Conservation (phyloP, 2,797 vertebrate species). For the Miichthys miiuy region DNA sequence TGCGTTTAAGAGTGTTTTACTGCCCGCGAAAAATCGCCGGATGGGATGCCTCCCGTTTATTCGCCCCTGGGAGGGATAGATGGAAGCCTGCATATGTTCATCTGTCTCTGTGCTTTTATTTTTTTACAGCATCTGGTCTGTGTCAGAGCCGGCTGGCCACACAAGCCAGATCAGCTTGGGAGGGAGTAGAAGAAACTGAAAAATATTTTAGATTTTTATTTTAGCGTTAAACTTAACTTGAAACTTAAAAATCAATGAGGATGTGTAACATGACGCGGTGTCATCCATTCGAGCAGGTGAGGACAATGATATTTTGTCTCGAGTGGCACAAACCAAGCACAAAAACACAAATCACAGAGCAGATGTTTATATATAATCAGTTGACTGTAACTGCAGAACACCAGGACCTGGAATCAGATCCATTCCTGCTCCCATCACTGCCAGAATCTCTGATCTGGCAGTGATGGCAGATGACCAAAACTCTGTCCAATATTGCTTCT, state of each 20-base stretch:
- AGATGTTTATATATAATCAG: not conserved
- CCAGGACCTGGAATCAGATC: not conserved
- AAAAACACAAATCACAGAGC: not conserved
- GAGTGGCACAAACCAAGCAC: not conserved
- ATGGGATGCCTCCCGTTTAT: slow-evolving; percentile 38
- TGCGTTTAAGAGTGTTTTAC: slow-evolving; percentile 54
- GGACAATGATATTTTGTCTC: not conserved
- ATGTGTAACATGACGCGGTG: not conserved
- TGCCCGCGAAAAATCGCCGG: slow-evolving; percentile 33
- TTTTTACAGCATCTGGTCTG: slow-evolving; percentile 56
- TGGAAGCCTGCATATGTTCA: slow-evolving; percentile 52
- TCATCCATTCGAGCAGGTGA: not conserved
- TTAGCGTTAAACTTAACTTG: not conserved
- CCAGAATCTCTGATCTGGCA: not conserved
- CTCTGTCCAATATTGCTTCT: not conserved
- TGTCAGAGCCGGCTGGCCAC: slow-evolving; percentile 33
- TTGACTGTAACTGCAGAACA: not conserved
- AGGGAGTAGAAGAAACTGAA: not conserved
- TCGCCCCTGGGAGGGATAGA: slow-evolving; percentile 46
- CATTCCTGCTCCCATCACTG: not conserved
- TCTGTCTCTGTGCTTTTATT: slow-evolving; percentile 48
- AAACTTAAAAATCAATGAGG: not conserved
- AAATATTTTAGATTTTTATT: not conserved
- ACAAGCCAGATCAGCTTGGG: slow-evolving; percentile 13
- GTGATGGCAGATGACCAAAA: not conserved